Evolutionary conservation across 1,140 invertebrate genomes (phyloP).

Genomic region (Drosophila ercepeae): DNA sequence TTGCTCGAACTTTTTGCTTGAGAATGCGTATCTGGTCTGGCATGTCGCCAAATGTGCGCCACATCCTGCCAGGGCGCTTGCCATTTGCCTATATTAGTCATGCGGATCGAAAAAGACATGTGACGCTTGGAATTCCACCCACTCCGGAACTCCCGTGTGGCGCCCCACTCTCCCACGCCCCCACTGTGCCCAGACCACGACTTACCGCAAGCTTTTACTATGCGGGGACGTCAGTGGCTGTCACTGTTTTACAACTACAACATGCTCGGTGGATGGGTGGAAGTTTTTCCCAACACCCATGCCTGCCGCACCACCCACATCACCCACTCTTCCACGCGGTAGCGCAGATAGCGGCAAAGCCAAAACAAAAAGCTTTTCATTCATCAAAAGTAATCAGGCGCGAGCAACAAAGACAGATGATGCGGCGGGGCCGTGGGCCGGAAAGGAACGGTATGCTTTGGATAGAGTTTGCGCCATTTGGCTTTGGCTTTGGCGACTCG

Average conservation of each 20-base stretch:
- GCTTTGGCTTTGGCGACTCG: too few relatives aligned
- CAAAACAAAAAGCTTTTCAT: conserved; percentile 77
- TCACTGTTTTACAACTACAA: conserved; percentile 46
- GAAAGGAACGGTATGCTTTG: conserved; percentile 15
- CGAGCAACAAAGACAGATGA: conserved; percentile 14
- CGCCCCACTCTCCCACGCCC: not conserved
- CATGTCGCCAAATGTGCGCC: conserved; percentile 74
- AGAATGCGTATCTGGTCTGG: conserved; percentile 68
- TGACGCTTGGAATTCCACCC: conserved; percentile 54
- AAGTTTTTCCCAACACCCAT: not conserved
- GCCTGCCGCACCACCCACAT: not conserved
- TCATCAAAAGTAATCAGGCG: conserved; percentile 73
- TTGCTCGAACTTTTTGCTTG: conserved; percentile 24
- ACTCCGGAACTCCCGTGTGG: not conserved
- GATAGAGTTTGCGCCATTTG: conserved; percentile 74
- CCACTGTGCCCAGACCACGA: not conserved
- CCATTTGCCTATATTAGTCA: conserved; percentile 78
- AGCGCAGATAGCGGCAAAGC: conserved; percentile 49
- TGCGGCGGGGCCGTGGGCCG: not conserved
- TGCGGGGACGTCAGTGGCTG: conserved; percentile 31
- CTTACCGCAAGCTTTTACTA: conserved; percentile 48
- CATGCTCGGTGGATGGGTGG: conserved; percentile 7
- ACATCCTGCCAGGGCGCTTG: conserved; percentile 59
- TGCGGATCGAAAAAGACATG: conserved; percentile 77
- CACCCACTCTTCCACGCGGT: conserved; percentile 4